A percentile compares a stretch with the other conserved stretches of the same genome.
Conservation (phyloP, 1,140 invertebrate species). For the Portunus trituberculatus region DNA sequence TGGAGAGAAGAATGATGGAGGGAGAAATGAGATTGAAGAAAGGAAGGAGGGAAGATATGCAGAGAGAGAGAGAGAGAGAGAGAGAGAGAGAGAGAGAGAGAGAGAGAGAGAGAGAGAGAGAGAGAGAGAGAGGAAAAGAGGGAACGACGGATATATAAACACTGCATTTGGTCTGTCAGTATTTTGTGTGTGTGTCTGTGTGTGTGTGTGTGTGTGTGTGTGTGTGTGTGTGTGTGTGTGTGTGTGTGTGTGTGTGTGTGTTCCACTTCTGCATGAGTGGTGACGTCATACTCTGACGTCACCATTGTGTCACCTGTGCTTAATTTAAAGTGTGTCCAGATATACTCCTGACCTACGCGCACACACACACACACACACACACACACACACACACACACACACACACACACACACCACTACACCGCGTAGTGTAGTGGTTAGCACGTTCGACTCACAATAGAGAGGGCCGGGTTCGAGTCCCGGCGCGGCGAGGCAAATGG, state of each 20-base stretch:
- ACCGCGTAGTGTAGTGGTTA: too few relatives aligned
- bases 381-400: slow-evolving; percentile 9
- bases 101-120: neutral
- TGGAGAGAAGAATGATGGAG: neutral
- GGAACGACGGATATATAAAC: neutral
- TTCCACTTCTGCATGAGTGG: neutral
- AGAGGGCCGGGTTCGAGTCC: too few relatives aligned
- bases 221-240: slow-evolving; percentile 36
- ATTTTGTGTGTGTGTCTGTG: slow-evolving; percentile 7
- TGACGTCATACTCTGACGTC: neutral
- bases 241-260: slow-evolving; percentile 36
- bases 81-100: neutral
- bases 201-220: slow-evolving; percentile 41
- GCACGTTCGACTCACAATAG: too few relatives aligned
- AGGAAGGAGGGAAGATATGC: neutral
- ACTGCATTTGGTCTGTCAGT: neutral
- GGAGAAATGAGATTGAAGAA: neutral
- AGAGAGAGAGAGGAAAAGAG: neutral
- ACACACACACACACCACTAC: neutral
- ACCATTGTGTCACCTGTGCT: neutral
- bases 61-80: neutral
- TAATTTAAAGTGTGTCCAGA: neutral
- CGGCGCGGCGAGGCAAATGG: too few relatives aligned
- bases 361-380: slow-evolving; percentile 17
- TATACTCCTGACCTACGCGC: neutral